Conservation (phyloP, 2,888 invertebrate species). For the Lasius platythorax region DNA sequence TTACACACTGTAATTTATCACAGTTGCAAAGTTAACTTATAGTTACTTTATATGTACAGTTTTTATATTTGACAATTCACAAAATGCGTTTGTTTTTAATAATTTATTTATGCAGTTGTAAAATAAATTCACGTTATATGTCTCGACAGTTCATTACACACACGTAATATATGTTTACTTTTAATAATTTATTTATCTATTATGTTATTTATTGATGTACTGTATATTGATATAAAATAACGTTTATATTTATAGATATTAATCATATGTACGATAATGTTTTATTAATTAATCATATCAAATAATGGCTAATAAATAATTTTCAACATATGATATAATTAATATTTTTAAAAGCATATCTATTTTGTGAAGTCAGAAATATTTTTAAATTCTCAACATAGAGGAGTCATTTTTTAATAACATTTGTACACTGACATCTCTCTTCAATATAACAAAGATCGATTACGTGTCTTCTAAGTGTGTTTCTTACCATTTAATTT, state of each 20-base stretch:
- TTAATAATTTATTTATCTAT: no score
- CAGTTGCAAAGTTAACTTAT: background rate
- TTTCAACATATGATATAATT: conserved; percentile 3
- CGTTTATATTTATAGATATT: no score
- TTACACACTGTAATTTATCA: background rate
- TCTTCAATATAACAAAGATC: background rate
- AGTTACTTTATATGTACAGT: background rate
- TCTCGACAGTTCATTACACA: background rate
- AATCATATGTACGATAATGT: no score
- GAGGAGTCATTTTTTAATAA: background rate
- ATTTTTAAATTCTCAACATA: background rate
- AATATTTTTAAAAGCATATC: background rate
- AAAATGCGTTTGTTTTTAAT: background rate
- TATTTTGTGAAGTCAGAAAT: background rate
- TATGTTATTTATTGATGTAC: background rate
- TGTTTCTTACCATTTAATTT: background rate
- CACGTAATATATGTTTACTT: background rate
- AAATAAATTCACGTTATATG: background rate
- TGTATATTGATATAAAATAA: no score
- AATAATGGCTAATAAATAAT: background rate
- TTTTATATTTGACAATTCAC: background rate
- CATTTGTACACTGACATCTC: background rate
- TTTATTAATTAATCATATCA: background rate
- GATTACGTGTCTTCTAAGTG: background rate
- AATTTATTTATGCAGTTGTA: background rate